Conservation (phyloP, 2,888 invertebrate genomes). For the Crepidodera aurea region DNA sequence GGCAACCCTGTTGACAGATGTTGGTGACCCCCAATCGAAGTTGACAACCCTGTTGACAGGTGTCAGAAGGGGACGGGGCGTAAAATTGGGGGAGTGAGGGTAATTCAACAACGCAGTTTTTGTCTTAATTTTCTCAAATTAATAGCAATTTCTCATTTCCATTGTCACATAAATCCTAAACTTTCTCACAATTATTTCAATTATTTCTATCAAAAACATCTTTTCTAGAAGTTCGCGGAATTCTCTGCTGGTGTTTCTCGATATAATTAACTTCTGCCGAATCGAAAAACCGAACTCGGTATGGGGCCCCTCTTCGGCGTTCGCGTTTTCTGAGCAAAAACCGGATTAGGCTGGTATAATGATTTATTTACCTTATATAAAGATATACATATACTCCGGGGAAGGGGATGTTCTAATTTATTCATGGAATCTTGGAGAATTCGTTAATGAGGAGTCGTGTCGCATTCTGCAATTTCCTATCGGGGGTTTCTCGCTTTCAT, state of each 20-base stretch:
- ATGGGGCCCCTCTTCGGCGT: not conserved
- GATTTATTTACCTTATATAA: constrained; percentile 10
- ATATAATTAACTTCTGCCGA: not conserved
- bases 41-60: too few species aligned
- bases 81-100: too few species aligned
- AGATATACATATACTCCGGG: not conserved
- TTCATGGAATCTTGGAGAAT: not conserved
- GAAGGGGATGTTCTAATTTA: not conserved
- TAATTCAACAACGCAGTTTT: too few species aligned
- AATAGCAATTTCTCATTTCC: too few species aligned
- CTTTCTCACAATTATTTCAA: too few species aligned
- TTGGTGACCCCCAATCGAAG: too few species aligned
- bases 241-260: not conserved
- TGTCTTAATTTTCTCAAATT: too few species aligned
- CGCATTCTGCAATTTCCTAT: not conserved
- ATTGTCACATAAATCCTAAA: too few species aligned
- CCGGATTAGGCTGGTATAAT: not conserved
- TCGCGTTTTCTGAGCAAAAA: not conserved
- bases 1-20: too few species aligned
- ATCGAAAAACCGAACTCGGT: not conserved
- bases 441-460: not conserved
- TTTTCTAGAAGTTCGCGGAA: too few species aligned
- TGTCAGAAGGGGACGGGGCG: too few species aligned
- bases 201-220: too few species aligned
- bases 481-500: not conserved